Conservation (phyloP, 2,888 invertebrate species). For the Agrochola lychnidis region DNA sequence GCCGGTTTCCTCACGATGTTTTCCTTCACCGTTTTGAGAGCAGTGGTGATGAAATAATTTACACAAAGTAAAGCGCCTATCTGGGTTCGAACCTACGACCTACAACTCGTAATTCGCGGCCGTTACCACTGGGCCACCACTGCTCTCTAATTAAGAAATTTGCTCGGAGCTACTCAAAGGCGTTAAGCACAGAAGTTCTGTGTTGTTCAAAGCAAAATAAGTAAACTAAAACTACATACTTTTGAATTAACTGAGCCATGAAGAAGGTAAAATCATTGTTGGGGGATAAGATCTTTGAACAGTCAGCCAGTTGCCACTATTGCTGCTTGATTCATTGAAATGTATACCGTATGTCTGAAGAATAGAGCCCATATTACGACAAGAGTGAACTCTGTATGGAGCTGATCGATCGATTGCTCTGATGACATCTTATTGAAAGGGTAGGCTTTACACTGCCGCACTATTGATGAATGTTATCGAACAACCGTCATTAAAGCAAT, state of each 20-base stretch:
- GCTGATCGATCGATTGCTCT: background rate
- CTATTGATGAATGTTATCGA: background rate
- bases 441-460: background rate
- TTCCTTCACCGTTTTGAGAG: too few relatives aligned
- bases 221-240: background rate
- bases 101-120: too few relatives aligned
- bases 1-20: too few relatives aligned
- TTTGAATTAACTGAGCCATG: background rate
- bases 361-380: background rate
- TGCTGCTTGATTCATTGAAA: background rate
- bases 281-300: background rate
- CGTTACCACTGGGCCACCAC: too few relatives aligned
- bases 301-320: background rate
- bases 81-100: too few relatives aligned
- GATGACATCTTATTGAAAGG: background rate
- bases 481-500: background rate
- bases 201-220: background rate
- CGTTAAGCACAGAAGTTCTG: background rate
- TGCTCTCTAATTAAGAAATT: conserved; percentile 6
- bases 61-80: too few relatives aligned
- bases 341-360: background rate
- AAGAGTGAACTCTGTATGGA: background rate
- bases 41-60: too few relatives aligned
- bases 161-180: background rate
- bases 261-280: background rate